Evolutionary conservation across 2,113 vertebrate species (phyloP).

Genomic region (Drymodes brunneopygia): DNA sequence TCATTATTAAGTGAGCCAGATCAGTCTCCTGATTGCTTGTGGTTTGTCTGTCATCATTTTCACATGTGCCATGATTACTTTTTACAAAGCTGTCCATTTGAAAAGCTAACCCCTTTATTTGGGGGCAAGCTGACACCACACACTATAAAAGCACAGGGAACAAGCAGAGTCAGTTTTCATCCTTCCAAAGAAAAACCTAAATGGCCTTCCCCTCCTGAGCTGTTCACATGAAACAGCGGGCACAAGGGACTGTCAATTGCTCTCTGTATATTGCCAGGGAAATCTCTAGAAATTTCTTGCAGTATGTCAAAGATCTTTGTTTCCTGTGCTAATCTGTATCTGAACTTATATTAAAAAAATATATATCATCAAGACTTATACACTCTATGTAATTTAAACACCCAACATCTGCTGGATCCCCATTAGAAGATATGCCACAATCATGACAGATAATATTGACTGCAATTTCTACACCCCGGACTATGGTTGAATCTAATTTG

Average conservation of each 20-base stretch:
- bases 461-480: not conserved
- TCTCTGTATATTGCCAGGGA: not conserved
- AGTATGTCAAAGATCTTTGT: not conserved
- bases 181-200: not conserved
- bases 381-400: not conserved
- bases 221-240: not conserved
- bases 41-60: conserved; percentile 25
- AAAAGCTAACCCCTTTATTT: conserved; percentile 39
- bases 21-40: not conserved
- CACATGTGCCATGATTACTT: not conserved
- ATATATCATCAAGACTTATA: not conserved
- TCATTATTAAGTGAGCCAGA: not conserved
- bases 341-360: not conserved
- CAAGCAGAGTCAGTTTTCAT: not conserved
- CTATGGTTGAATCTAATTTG: not conserved
- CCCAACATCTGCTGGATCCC: not conserved
- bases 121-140: not conserved
- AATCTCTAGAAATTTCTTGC: not conserved
- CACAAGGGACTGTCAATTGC: not conserved
- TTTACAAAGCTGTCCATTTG: not conserved
- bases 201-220: not conserved
- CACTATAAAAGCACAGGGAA: not conserved
- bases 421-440: not conserved
- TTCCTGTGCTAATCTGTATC: not conserved
- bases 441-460: not conserved